These are phyloP conservation scores for Stictocephala bisonia DNA, from an alignment of 2,888 invertebrate genomes.

Conservation along the genomic window DNA sequence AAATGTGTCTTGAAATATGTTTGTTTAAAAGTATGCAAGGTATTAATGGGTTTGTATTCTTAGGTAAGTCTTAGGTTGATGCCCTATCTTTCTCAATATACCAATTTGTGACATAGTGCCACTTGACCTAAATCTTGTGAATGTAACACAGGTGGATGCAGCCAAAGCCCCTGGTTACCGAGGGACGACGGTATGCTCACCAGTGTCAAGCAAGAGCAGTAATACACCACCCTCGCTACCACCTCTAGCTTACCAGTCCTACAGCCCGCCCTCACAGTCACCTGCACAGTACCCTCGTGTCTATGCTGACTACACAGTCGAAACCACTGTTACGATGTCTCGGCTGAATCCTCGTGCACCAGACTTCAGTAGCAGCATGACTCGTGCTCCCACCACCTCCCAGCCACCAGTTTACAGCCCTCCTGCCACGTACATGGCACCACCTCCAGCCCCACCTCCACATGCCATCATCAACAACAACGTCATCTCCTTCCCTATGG, in stretches of 20 bases:
- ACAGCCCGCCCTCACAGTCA: conserved; percentile 56
- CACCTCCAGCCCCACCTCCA: conserved; percentile 35
- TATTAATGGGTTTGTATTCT: too few species aligned
- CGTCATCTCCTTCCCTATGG: conserved; percentile 60
- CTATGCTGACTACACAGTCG: conserved; percentile 53
- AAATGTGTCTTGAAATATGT: too few species aligned
- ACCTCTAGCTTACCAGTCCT: conserved; percentile 58
- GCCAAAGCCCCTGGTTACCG: conserved; percentile 93
- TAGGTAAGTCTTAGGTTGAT: too few species aligned
- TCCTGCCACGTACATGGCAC: conserved; percentile 60
- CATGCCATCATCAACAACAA: conserved; percentile 52
- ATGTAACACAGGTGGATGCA: conserved; percentile 84
- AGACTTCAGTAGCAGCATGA: conserved; percentile 74
- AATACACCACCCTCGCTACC: conserved; percentile 49
- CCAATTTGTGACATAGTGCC: too few species aligned
- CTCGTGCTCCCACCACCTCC: conserved; percentile 52
- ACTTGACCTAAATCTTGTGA: too few species aligned
- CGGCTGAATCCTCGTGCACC: conserved; percentile 85
- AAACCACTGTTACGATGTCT: conserved; percentile 70
- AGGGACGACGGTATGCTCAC: conserved; percentile 81
- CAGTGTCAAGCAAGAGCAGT: conserved; percentile 68
- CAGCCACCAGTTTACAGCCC: conserved; percentile 47
- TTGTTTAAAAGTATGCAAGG: too few species aligned
- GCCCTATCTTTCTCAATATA: too few species aligned
- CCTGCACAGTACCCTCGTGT: conserved; percentile 57